These are phyloP conservation scores for Saimiri boliviensis DNA, from an alignment of 2,113 vertebrate genomes.

Conservation along the genomic window DNA sequence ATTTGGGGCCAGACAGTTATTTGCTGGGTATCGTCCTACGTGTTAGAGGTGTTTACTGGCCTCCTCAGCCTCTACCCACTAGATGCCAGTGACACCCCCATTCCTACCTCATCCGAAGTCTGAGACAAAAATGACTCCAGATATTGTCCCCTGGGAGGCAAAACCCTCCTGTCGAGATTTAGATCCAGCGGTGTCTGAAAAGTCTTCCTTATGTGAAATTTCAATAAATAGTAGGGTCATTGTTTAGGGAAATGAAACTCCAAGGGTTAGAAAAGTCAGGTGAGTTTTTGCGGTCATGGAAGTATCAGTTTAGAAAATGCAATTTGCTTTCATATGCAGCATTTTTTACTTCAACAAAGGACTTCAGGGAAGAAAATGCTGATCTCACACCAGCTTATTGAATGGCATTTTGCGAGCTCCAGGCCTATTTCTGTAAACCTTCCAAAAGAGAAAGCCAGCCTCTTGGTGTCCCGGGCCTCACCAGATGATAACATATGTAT, in stretches of 20 bases:
- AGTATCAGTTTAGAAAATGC: conserved; percentile 43
- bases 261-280: not conserved
- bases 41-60: accelerated
- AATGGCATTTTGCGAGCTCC: conserved; percentile 35
- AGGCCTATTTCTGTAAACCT: not conserved
- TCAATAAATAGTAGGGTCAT: not conserved
- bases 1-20: not conserved
- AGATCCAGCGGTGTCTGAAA: not conserved
- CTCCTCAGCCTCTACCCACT: not conserved
- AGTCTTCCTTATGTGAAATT: not conserved
- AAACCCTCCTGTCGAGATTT: not conserved
- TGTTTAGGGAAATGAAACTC: not conserved
- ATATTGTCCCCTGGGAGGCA: not conserved
- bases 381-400: conserved; percentile 42
- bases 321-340: conserved; percentile 60
- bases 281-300: not conserved
- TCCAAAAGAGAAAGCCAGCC: not conserved
- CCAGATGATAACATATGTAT: not conserved
- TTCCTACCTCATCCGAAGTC: accelerated
- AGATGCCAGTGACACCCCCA: not conserved
- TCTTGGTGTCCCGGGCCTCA: not conserved
- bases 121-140: not conserved
- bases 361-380: conserved; percentile 43
- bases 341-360: conserved; percentile 66
- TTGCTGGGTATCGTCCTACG: accelerated